phyloP scores from a whole-genome alignment of 2,888 invertebrate species.

The Eilema griseolum region DNA sequence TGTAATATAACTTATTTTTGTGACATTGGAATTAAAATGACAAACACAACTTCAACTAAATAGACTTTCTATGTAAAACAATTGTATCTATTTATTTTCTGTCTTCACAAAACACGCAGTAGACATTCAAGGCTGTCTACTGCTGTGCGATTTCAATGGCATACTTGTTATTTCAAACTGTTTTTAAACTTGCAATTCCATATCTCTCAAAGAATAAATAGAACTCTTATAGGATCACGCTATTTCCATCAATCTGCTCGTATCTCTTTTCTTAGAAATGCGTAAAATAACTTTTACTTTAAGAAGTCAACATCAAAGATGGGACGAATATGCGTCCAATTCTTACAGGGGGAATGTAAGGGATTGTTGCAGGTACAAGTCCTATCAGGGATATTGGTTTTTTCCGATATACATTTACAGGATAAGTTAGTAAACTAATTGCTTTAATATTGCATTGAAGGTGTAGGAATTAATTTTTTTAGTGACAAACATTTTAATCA shows the following conservation, averaged over 20 bases:
- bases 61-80: constrained; percentile 49
- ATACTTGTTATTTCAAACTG: neutral
- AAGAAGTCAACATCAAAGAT: no score
- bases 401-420: no score
- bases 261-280: neutral
- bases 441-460: neutral
- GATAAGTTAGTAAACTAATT: no score
- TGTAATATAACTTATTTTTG: constrained; percentile 35
- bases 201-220: neutral
- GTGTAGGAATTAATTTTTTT: neutral
- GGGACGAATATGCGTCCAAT: no score
- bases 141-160: neutral
- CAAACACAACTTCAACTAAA: constrained; percentile 36
- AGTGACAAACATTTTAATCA: no score
- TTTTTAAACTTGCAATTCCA: neutral
- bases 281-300: no score
- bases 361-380: no score
- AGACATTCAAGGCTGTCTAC: constrained; percentile 51
- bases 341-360: no score
- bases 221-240: neutral
- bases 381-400: no score
- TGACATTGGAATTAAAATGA: constrained; percentile 44
- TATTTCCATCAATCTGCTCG: neutral
- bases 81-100: constrained; percentile 40
- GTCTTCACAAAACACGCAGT: constrained; percentile 39